Evolutionary conservation across 2,797 vertebrate species (phyloP), one percentile per base, ranked within the genome.

Genomic region (Tarsius wallacei): DNA sequence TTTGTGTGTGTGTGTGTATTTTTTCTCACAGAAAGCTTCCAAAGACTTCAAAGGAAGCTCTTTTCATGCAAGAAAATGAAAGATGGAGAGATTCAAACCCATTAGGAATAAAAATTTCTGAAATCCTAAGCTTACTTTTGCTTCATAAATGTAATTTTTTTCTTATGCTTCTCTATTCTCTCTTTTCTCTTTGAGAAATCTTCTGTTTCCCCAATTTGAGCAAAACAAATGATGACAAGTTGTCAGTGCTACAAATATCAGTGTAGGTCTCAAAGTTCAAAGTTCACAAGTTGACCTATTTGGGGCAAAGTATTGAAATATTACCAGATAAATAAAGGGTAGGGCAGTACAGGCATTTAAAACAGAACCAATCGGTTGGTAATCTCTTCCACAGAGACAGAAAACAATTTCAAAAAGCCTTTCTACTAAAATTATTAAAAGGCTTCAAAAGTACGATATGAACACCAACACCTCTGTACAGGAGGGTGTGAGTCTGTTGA

Each of bases 21-120:
- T 87, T 96, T 93, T 87, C 89, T 91, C 86, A 90, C 59, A 95
- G 87, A 97, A 94, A 97, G 97, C 97, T 83, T 70, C 96, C 77
- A 84, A 84, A 83, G 93, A 97, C 95, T 95, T 98, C 97, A 98
- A 97, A 98, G 97, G 76, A 68, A 96, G 47, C 57, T 89, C 93
- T 64, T 87, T 78, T 42, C 55, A 53, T 57, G 42, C 61, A 87
- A 95, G 61, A 4, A 94, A 94, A 95, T 74, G 76, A 77, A 93
- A 97, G 89, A 78, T 33, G 51, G 70, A 85, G 55, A 95, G 84
- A 96, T 81, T 90, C 93, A 77, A 97, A 71, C 63, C 81, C 96
- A 91, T 92, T 90, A 91, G 83, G 47, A 90, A 77, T 4, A 90
- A 90, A 42, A 64, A 90, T 92, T 92, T 97, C 87, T 96, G 87